phyloP scores from a whole-genome alignment of 2,113 vertebrate genomes.

The Megalops atlanticus region DNA sequence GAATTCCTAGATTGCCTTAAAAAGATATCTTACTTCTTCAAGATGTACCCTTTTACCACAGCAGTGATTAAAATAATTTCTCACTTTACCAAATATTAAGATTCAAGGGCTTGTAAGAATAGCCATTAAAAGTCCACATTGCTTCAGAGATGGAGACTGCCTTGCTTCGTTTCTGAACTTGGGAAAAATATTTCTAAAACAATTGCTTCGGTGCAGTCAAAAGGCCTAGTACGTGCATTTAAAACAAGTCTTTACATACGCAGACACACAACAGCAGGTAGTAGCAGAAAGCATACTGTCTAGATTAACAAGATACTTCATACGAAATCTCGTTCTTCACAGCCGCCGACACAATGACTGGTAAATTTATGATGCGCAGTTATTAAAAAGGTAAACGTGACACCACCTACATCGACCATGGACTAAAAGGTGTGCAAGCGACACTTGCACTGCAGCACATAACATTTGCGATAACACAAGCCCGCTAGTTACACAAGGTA shows the following conservation, averaged over 20 bases:
- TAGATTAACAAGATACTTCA: not conserved
- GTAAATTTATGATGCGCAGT: not conserved
- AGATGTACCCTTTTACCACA: not conserved
- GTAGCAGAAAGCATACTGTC: not conserved
- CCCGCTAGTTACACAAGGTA: slow-evolving; percentile 12
- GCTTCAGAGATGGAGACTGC: not conserved
- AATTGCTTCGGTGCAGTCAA: not conserved
- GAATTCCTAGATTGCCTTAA: no score
- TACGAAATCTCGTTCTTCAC: not conserved
- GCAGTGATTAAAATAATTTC: not conserved
- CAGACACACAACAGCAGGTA: not conserved
- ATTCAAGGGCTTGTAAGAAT: not conserved
- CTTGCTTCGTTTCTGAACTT: not conserved
- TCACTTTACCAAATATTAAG: not conserved
- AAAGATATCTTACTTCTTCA: not conserved
- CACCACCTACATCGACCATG: not conserved
- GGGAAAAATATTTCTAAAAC: not conserved
- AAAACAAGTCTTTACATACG: not conserved
- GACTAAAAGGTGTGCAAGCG: slow-evolving; percentile 8
- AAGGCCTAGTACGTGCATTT: not conserved
- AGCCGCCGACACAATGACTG: not conserved
- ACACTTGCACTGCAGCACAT: not conserved
- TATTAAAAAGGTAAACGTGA: not conserved
- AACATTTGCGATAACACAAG: slow-evolving; percentile 19
- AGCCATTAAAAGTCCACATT: not conserved